Evolutionary conservation across 2,113 vertebrate genomes (phyloP), one percentile per base, ranked within the genome.

Genomic region (Marcusenius ussheri): DNA sequence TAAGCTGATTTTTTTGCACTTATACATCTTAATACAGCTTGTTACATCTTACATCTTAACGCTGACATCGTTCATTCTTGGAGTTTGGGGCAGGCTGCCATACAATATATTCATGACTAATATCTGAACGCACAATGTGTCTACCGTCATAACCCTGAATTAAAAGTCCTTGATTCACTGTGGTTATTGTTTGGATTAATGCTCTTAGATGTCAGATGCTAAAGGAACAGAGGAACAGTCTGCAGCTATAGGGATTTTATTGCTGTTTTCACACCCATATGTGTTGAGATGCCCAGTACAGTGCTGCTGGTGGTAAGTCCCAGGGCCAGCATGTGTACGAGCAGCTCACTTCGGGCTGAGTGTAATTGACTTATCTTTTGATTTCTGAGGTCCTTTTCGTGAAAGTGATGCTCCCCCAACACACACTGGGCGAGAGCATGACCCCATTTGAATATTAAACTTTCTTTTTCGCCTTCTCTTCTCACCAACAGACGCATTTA

Each of bases 401-500:
- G 80, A 89, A 90, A 89, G 89, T 56, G 88, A 83, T 88, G 84
- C 45, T 49, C 35, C 62, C 62, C 87, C 88, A 49, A 62, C 51
- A 90, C 89, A 89, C 85, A 85, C 91, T 70, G 91, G 92, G 91
- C 51, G 53, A 90, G 88, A 84, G 88, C 86, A 50, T 89, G 31
- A 87, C 46, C 88, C 88, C 87, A 89, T 88, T 88, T 91, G 90
- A 90, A 92, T 91, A 49, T 89, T 89, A 80, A 80, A 39, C 91
- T 80, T 89, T 87, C 83, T 92, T 92, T 89, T 89, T 92, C 91
- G 92, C 87, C 89, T 87, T 90, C 89, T 91, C 89, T 92, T 93
- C 86, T 90, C 93, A 92, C 70, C 95, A 94, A 90, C 95, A 99
- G 98, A 94, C 96, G 98, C 93, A 99, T 99, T 97, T 99, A 99